Evolutionary conservation across 2,797 vertebrate genomes (phyloP), one percentile per base, ranked within the genome.

Genomic region (Parambassis ranga): DNA sequence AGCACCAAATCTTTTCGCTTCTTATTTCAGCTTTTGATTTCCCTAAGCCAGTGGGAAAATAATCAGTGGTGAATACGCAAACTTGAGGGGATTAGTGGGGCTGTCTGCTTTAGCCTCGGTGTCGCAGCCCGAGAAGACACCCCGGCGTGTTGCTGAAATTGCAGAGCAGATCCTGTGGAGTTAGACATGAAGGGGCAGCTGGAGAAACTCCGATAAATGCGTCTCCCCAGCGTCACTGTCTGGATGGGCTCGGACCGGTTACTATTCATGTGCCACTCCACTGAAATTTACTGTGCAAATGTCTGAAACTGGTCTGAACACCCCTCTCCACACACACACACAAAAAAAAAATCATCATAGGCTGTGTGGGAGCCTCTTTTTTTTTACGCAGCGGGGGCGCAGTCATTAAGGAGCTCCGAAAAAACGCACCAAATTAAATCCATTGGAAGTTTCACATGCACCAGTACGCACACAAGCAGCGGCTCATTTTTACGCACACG

Each of bases 81-180:
- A 84, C 72, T 72, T 83, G 71, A 71, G 23, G 3, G 60, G 75
- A 83, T 87, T 77, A 68, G 35, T 14, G 18, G 14, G 20, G 1
- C 26, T 67, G 81, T 67, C 71, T 59, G 79, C n/a, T 49, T 64
- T 31, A 23, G 69, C 35, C 48, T 69, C 65, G 49, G 69, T 63
- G 70, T 65, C 80, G 69, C 64, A 72, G 75, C 58, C 65, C 24
- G 64, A 51, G 75, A 4, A 48, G 88, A 80, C 87, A 50, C 85
- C 84, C 82, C 79, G 47, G 75, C 11, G 89, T 20, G 87, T 81
- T 31, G 68, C 81, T 78, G 65, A 68, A 84, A 85, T 77, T 44
- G 87, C 79, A 49, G 84, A 56, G 81, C 83, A 71, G 42, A 81
- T 65, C 82, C 79, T 83, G 81, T 77, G 52, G 85, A 83, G 87